phyloP scores from a whole-genome alignment of 2,888 invertebrate genomes.

The Diarsia mendica region DNA sequence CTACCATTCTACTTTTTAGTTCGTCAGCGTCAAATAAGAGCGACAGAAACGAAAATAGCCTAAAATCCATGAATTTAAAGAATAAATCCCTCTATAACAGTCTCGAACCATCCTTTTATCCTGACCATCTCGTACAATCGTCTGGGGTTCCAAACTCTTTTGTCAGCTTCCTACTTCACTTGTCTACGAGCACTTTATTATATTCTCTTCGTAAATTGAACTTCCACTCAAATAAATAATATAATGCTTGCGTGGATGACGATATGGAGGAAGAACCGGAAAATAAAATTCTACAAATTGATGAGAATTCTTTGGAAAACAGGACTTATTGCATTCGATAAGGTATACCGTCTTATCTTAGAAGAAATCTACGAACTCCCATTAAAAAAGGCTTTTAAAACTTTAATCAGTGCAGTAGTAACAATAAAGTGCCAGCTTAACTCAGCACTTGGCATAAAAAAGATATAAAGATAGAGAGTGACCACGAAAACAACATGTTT shows the following conservation, averaged over 20 bases:
- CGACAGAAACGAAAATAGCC: slow-evolving; percentile 67
- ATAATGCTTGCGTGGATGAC: slow-evolving; percentile 40
- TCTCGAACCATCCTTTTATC: slow-evolving; percentile 78
- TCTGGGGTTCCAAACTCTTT: slow-evolving; percentile 74
- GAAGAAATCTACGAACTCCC: not conserved
- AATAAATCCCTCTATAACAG: slow-evolving; percentile 76
- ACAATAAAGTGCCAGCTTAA: slow-evolving; percentile 24
- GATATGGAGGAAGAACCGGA: slow-evolving; percentile 4
- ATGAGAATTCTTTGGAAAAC: not conserved
- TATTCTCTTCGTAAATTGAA: slow-evolving; percentile 76
- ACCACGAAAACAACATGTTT: slow-evolving; percentile 58
- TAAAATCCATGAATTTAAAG: slow-evolving; percentile 72
- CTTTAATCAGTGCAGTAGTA: slow-evolving; percentile 15
- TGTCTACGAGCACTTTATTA: slow-evolving; percentile 74
- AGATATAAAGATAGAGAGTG: slow-evolving; percentile 47
- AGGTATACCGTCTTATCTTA: not conserved
- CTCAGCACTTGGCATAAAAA: slow-evolving; percentile 35
- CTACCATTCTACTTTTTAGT: not conserved
- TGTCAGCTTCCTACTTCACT: slow-evolving; percentile 78
- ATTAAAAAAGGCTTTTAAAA: not conserved
- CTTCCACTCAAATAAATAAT: slow-evolving; percentile 65
- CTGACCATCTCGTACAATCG: slow-evolving; percentile 80
- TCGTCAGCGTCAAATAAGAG: not conserved
- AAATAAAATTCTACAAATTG: slow-evolving; percentile 23
- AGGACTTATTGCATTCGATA: not conserved